Percentiles rank a stretch among this genome's conserved stretches.
These are phyloP conservation scores for Anhinga anhinga DNA, from an alignment of 2,113 vertebrate species.

Conservation along the genomic window DNA sequence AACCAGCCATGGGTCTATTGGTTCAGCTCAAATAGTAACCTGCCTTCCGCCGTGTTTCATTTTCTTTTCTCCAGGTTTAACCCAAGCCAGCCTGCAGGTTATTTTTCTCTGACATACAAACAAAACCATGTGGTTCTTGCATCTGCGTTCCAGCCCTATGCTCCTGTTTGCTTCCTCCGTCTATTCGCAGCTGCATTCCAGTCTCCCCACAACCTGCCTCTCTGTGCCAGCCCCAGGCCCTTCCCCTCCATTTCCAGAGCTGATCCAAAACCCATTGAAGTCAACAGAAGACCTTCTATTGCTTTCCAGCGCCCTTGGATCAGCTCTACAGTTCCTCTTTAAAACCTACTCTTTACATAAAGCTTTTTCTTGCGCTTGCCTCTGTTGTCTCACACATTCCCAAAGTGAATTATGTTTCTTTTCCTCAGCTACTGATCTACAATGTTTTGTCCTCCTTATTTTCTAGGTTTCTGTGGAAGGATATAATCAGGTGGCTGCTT, in stretches of 20 bases:
- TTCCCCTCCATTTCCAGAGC: not conserved
- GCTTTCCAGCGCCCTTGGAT: conserved; percentile 8
- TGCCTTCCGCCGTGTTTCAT: not conserved
- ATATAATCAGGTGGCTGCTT: not conserved
- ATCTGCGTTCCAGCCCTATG: accelerated
- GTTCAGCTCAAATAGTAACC: not conserved
- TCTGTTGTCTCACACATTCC: not conserved
- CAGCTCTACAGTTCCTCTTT: not conserved
- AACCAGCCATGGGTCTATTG: accelerated
- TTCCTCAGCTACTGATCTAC: not conserved
- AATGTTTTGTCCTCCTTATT: not conserved
- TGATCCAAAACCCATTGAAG: not conserved
- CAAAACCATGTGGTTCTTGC: not conserved
- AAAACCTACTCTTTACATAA: not conserved
- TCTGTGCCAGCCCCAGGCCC: not conserved
- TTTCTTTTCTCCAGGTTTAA: not conserved
- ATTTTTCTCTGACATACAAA: not conserved
- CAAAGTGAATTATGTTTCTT: not conserved
- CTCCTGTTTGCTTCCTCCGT: not conserved
- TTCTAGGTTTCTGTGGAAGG: not conserved
- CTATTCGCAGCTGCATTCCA: not conserved
- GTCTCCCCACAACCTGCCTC: not conserved
- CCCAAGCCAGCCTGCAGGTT: not conserved
- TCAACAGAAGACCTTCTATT: not conserved
- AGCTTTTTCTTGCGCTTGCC: not conserved